These are phyloP conservation scores for Theretra japonica DNA, from an alignment of 2,888 invertebrate genomes.

Conservation along the genomic window DNA sequence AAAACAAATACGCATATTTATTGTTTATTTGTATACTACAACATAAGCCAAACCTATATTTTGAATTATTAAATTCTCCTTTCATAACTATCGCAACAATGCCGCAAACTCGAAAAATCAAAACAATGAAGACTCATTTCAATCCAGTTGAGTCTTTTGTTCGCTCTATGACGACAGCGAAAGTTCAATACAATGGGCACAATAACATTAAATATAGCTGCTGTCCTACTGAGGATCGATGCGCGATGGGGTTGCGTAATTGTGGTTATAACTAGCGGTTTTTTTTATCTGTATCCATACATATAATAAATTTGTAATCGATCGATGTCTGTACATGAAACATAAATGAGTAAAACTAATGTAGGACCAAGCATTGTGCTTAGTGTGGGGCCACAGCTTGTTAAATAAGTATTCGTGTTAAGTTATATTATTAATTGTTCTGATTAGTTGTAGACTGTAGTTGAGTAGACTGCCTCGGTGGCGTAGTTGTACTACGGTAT, in stretches of 20 bases:
- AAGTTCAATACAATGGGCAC: neutral
- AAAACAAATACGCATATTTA: neutral
- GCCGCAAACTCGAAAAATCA: neutral
- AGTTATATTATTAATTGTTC: too few relatives aligned
- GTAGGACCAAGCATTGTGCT: too few relatives aligned
- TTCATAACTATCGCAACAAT: neutral
- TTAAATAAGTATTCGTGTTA: too few relatives aligned
- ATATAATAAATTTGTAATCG: too few relatives aligned
- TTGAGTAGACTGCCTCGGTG: too few relatives aligned
- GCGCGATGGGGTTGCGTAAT: neutral
- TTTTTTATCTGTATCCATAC: neutral
- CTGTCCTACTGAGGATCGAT: neutral
- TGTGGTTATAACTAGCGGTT: neutral
- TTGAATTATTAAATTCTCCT: constrained; percentile 3
- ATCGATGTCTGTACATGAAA: too few relatives aligned
- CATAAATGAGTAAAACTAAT: too few relatives aligned
- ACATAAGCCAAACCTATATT: neutral
- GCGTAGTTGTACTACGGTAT: too few relatives aligned
- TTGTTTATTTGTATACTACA: neutral
- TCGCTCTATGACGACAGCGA: neutral
- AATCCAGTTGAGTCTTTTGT: neutral
- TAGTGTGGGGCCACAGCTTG: too few relatives aligned
- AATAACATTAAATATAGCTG: neutral
- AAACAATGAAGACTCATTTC: constrained; percentile 5
- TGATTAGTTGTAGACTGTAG: too few relatives aligned